Conservation (phyloP, 1,140 invertebrate genomes). For the Papilio polytes region DNA sequence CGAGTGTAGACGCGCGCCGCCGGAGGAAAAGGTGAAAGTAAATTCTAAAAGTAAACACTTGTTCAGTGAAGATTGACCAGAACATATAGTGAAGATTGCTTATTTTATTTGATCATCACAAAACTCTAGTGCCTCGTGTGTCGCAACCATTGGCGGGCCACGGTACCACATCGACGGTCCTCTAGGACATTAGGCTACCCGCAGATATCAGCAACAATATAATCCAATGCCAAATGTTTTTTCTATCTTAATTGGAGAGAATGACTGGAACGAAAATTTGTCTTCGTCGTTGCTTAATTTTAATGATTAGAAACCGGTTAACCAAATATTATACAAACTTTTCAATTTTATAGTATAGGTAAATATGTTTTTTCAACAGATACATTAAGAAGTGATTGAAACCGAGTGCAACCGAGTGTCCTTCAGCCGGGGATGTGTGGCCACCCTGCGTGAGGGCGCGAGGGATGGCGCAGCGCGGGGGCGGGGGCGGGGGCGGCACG, state of each 20-base stretch:
- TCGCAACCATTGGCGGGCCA: background rate
- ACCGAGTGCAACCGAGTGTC: background rate
- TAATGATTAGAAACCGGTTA: too few species aligned
- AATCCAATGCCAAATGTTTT: too few species aligned
- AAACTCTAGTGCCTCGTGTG: background rate
- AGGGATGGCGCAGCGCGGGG: constrained; percentile 47
- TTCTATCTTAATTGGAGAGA: too few species aligned
- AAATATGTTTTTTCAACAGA: background rate
- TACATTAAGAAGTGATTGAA: background rate
- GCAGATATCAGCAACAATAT: too few species aligned
- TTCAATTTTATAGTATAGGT: background rate
- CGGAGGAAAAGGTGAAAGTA: background rate
- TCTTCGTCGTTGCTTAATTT: too few species aligned
- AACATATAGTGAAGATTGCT: background rate
- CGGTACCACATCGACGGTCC: too few species aligned
- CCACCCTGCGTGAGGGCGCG: constrained; percentile 5
- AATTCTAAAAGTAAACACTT: background rate
- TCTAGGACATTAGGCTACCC: too few species aligned
- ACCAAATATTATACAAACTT: background rate
- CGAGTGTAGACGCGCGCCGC: background rate
- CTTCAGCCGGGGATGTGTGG: background rate
- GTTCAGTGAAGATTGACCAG: background rate
- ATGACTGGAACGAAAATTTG: too few species aligned
- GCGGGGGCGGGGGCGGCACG: constrained; percentile 45
- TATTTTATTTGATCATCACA: background rate